phyloP scores from a whole-genome alignment of 2,797 vertebrate genomes.

The Spinibarbus caldwelli region DNA sequence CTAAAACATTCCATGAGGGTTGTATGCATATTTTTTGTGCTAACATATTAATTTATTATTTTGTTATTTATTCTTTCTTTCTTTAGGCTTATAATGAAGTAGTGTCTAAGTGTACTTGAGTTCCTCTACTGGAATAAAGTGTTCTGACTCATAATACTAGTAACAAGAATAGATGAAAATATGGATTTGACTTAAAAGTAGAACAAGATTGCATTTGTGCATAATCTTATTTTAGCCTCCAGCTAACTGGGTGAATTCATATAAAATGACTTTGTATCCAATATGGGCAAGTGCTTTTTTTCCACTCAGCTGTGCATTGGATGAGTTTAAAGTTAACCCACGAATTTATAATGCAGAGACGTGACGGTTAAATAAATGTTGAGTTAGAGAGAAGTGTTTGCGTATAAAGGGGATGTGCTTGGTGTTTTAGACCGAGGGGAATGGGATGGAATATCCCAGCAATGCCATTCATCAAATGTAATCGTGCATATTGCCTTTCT shows the following conservation, averaged over 20 bases:
- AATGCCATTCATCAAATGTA: conserved; percentile 68
- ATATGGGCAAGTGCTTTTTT: neutral
- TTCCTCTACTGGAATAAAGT: conserved; percentile 1
- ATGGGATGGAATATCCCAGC: conserved; percentile 60
- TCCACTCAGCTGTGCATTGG: conserved; percentile 15
- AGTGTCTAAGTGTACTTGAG: conserved; percentile 12
- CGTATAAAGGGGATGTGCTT: neutral
- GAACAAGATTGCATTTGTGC: conserved; percentile 30
- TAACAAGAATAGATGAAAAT: conserved; percentile 22
- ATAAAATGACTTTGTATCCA: conserved; percentile 24
- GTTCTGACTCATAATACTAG: conserved; percentile 22
- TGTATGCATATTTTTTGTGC: too few species aligned
- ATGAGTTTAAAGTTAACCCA: conserved; percentile 40
- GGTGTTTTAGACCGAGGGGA: neutral
- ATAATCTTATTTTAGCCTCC: conserved; percentile 15
- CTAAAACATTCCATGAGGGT: neutral
- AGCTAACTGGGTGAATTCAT: conserved; percentile 26
- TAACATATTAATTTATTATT: neutral
- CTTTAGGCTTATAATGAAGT: neutral
- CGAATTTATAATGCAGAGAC: neutral
- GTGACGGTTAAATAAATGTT: conserved; percentile 38
- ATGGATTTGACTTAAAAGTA: conserved; percentile 29
- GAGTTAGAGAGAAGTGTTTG: conserved; percentile 9
- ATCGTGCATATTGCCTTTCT: conserved; percentile 67
- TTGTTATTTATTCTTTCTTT: too few species aligned